These are phyloP conservation scores for Cataglyphis rosenhaueri DNA, from an alignment of 2,888 invertebrate species.

Conservation along the genomic window DNA sequence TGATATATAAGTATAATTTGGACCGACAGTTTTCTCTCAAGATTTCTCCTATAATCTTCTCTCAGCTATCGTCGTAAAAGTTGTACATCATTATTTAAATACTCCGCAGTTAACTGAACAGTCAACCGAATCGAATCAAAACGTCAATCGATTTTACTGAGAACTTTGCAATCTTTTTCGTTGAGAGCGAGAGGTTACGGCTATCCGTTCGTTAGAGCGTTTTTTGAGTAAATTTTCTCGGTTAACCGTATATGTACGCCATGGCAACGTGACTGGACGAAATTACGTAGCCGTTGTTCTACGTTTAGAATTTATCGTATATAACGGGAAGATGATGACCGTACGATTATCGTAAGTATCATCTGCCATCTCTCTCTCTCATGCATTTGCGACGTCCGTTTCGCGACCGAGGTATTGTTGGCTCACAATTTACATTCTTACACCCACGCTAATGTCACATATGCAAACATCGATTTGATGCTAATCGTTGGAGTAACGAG, in stretches of 20 bases:
- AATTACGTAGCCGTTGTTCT: slow-evolving; percentile 74
- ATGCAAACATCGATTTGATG: slow-evolving; percentile 39
- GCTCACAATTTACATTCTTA: slow-evolving; percentile 68
- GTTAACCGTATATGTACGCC: slow-evolving; percentile 52
- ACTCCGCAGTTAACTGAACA: neutral
- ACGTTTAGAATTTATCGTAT: slow-evolving; percentile 71
- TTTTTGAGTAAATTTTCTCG: slow-evolving; percentile 47
- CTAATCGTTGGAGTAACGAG: slow-evolving; percentile 42
- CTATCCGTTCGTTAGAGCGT: slow-evolving; percentile 47
- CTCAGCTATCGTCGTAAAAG: neutral
- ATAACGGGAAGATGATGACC: slow-evolving; percentile 75
- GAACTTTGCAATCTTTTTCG: slow-evolving; percentile 21
- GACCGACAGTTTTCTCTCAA: neutral
- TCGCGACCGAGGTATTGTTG: slow-evolving; percentile 63
- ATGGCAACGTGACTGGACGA: slow-evolving; percentile 69
- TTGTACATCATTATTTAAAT: neutral
- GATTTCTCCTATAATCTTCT: neutral
- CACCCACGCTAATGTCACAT: slow-evolving; percentile 54
- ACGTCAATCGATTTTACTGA: neutral
- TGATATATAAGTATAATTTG: neutral
- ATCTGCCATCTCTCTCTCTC: slow-evolving; percentile 58
- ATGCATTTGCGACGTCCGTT: slow-evolving; percentile 53
- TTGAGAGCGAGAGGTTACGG: neutral
- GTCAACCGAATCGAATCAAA: neutral
- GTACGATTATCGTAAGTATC: slow-evolving; percentile 73